Percentiles rank a stretch among this genome's conserved stretches.
phyloP scores from a whole-genome alignment of 2,113 vertebrate genomes.

The Nannospalax galili region DNA sequence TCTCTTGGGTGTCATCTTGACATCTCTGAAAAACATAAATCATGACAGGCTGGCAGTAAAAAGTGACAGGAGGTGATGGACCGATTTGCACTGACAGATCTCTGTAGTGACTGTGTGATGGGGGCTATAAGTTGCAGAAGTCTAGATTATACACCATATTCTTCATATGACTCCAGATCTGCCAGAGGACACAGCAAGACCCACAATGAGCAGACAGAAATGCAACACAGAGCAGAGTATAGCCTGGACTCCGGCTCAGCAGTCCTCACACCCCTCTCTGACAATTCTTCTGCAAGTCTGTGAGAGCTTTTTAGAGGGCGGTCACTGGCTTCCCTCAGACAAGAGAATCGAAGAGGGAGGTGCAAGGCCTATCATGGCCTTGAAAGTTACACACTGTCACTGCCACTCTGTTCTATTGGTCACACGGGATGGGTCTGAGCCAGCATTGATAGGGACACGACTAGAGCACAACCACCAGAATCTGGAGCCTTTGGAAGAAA shows the following conservation, averaged over 20 bases:
- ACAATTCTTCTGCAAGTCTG: fast-evolving
- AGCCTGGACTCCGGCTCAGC: fast-evolving
- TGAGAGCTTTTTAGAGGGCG: background rate
- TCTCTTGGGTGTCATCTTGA: constrained; percentile 34
- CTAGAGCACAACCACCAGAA: background rate
- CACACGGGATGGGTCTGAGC: background rate
- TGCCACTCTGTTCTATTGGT: background rate
- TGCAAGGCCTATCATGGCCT: background rate
- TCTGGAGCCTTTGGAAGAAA: too few species aligned
- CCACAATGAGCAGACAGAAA: background rate
- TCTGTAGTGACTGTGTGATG: background rate
- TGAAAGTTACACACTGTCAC: background rate
- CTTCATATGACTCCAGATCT: background rate
- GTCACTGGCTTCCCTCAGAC: background rate
- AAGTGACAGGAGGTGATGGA: background rate
- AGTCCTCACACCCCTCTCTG: fast-evolving
- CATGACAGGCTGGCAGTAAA: constrained; percentile 42
- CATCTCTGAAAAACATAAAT: constrained; percentile 23
- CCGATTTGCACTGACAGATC: background rate
- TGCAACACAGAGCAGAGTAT: fast-evolving
- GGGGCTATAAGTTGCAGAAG: background rate
- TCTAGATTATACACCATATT: background rate
- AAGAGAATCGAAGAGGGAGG: background rate
- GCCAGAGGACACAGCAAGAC: background rate
- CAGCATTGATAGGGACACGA: too few species aligned